phyloP scores from a whole-genome alignment of 2,113 vertebrate species.

The Oreotrochilus melanogaster region DNA sequence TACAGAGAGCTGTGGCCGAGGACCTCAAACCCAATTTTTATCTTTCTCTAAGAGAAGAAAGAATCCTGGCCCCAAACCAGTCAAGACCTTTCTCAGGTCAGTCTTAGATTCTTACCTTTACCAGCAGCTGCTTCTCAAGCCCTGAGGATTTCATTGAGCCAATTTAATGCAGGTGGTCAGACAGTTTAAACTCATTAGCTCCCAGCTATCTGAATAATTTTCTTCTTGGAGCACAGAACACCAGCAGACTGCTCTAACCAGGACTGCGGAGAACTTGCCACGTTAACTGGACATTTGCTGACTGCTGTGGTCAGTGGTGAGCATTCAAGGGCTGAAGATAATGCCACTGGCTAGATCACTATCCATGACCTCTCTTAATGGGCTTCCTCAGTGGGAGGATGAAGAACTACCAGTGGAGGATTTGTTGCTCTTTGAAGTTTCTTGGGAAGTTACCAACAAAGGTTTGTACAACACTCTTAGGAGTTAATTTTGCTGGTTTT shows the following conservation, averaged over 20 bases:
- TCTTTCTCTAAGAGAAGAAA: background rate
- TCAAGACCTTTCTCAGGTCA: slow-evolving; percentile 42
- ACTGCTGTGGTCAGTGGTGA: background rate
- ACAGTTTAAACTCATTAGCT: slow-evolving; percentile 34
- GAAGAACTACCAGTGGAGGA: slow-evolving; percentile 89
- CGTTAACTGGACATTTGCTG: background rate
- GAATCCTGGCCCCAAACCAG: background rate
- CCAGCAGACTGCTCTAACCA: background rate
- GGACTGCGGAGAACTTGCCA: background rate
- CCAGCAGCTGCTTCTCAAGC: slow-evolving; percentile 37
- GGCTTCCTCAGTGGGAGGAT: slow-evolving; percentile 89
- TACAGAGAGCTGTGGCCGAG: background rate
- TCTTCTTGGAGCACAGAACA: background rate
- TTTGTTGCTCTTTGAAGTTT: slow-evolving; percentile 91
- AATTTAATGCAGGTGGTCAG: slow-evolving; percentile 52
- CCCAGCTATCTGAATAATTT: slow-evolving; percentile 38
- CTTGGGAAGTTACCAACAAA: slow-evolving; percentile 98
- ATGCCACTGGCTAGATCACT: slow-evolving; percentile 91
- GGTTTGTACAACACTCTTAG: slow-evolving; percentile 74
- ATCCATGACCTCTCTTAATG: slow-evolving; percentile 91
- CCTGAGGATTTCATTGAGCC: slow-evolving; percentile 47
- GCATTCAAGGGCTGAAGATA: background rate
- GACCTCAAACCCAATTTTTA: background rate
- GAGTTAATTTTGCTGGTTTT: background rate
- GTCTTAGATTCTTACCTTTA: slow-evolving; percentile 44